Evolutionary conservation across 2,888 invertebrate species (phyloP), one percentile per base, ranked within the genome.

Genomic region (Microplitis manilae): DNA sequence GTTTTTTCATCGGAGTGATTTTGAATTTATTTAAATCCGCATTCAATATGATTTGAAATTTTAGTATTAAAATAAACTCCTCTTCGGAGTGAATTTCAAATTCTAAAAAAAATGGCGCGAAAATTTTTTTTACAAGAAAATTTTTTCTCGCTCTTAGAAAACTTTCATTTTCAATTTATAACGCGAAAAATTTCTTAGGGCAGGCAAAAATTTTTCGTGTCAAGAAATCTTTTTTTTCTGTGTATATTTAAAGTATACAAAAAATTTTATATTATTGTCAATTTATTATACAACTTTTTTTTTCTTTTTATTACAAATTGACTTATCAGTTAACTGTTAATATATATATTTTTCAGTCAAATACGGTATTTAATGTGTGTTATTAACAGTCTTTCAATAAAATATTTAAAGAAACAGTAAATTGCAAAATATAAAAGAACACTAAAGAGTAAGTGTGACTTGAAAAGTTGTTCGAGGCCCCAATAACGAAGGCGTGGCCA

Each of bases 391-490:
- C 70, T 70, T 60, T 30, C 4, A 7, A 30, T 39, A 30, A 64
- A 73, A 64, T 40, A 40, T 13, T 50, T 6, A 50, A 2, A 2
- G 30, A 30, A 50, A 50, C 50, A 50, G 50, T 50, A 50, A 50
- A n/a, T 73, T 73, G 68, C 73, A 68, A 77, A 73, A 73, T 68
- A 77, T 59, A 40, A 65, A 38, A 30, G 65, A 68, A 68, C 38
- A 9, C 72, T 20, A 40, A 30, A 30, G 30, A 30, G 30, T 30
- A 30, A 73, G 68, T 77, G 68, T n/a, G 61, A 65, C 41, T 65
- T 71, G 50, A 72, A 77, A 77, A 77, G 72, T 73, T 59, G 73
- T 77, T 77, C 67, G 20, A 68, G 38, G 41, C 30, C 62, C 68
- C n/a, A 50, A 38, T 61, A 15, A n/a, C 30, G 39, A 60, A 65